Evolutionary conservation across 2,113 vertebrate genomes (phyloP).

Genomic region (Apodemus speciosus): DNA sequence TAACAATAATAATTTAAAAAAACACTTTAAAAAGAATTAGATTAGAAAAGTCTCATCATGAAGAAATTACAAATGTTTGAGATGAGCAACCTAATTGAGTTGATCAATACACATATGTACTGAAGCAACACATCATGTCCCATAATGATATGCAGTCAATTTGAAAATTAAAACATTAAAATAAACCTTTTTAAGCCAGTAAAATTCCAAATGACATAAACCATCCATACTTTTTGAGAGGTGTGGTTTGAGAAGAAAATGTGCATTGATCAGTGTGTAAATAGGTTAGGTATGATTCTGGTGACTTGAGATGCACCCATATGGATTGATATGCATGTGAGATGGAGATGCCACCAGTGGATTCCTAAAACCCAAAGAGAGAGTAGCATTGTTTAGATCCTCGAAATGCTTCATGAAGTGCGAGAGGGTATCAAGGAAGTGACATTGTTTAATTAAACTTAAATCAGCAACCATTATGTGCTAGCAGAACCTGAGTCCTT

Average conservation of each 20-base stretch:
- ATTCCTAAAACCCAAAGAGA: constrained; percentile 17
- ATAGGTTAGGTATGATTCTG: background rate
- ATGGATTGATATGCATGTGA: background rate
- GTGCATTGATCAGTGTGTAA: background rate
- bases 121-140: background rate
- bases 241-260: background rate
- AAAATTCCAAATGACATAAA: constrained; percentile 7
- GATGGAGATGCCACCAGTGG: constrained; percentile 13
- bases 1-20: no score
- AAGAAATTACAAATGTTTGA: background rate
- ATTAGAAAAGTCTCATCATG: background rate
- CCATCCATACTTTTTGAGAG: background rate
- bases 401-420: constrained; percentile 1
- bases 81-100: background rate
- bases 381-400: background rate
- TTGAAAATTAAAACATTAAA: constrained; percentile 8
- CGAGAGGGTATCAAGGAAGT: background rate
- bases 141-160: background rate
- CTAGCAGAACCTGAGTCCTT: background rate
- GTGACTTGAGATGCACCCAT: background rate
- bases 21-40: background rate
- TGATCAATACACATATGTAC: background rate
- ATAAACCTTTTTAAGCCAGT: background rate
- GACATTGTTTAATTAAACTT: background rate
- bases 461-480: background rate